A percentile compares a stretch with the other conserved stretches of the same genome.
phyloP scores from a whole-genome alignment of 2,113 vertebrate species.

The Nannobrachium achirus region DNA sequence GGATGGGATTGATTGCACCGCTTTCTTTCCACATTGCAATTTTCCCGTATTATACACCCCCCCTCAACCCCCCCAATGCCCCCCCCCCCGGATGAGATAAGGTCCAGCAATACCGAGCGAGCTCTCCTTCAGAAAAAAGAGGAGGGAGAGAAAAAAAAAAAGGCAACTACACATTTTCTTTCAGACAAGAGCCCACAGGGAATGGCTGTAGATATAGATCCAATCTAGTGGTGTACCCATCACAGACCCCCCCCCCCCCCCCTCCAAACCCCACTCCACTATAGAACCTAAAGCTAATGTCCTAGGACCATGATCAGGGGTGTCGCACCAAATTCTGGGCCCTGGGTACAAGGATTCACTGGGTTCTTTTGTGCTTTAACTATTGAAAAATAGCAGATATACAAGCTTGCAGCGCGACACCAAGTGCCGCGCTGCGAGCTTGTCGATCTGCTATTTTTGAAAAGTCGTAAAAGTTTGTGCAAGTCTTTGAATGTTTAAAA shows the following conservation, averaged over 20 bases:
- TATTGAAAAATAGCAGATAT: no score
- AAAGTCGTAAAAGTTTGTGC: no score
- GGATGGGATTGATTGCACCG: slow-evolving; percentile 1
- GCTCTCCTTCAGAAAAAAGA: not conserved
- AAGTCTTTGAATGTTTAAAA: no score
- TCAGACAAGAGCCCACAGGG: not conserved
- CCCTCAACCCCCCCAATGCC: not conserved
- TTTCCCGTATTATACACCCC: not conserved
- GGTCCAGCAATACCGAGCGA: not conserved
- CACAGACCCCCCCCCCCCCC: not conserved
- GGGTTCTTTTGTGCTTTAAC: no score
- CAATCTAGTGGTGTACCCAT: slow-evolving; percentile 6
- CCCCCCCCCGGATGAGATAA: not conserved
- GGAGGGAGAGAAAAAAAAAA: no score
- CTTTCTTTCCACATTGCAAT: not conserved
- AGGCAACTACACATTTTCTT: slow-evolving; percentile 3
- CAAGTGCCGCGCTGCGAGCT: no score
- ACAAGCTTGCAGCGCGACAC: no score
- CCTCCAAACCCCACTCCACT: not conserved
- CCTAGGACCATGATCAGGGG: no score
- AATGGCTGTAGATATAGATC: slow-evolving; percentile 12
- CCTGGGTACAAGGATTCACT: no score
- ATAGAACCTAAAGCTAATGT: no score
- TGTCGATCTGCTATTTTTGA: no score
- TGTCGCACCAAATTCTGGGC: no score